A percentile compares a stretch with the other conserved stretches of the same genome.
Evolutionary conservation across 2,888 invertebrate species (phyloP).

Genomic region (Drosophila tripunctata): DNA sequence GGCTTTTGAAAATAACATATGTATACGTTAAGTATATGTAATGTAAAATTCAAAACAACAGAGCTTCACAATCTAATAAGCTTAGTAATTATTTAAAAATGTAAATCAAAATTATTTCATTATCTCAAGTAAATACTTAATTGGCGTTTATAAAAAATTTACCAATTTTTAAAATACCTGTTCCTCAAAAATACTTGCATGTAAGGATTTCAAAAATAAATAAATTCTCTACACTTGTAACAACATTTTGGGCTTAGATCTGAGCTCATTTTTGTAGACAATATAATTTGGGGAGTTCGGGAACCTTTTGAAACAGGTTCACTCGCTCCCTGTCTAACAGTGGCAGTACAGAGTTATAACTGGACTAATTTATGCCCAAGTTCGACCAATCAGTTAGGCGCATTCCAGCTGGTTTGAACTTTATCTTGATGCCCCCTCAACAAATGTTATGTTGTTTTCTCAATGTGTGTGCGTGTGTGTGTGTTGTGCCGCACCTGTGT

Average conservation of each 20-base stretch:
- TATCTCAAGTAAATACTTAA: too few relatives aligned
- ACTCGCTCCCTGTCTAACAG: not conserved
- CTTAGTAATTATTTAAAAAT: too few relatives aligned
- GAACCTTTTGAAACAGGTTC: not conserved
- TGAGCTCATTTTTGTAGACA: not conserved
- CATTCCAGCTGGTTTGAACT: slow-evolving; percentile 40
- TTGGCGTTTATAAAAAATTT: too few relatives aligned
- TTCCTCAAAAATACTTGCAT: too few relatives aligned
- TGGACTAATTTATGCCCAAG: slow-evolving; percentile 37
- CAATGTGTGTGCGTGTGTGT: not conserved
- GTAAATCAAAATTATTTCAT: too few relatives aligned
- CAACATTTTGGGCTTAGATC: not conserved
- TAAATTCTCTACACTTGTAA: too few relatives aligned
- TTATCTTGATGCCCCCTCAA: slow-evolving; percentile 37
- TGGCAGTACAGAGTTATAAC: slow-evolving; percentile 9
- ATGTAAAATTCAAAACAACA: too few relatives aligned
- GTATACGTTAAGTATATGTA: too few relatives aligned
- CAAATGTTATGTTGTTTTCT: slow-evolving; percentile 15
- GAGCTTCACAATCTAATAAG: too few relatives aligned
- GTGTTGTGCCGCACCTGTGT: slow-evolving; percentile 43
- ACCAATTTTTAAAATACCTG: too few relatives aligned
- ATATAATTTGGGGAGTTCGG: not conserved
- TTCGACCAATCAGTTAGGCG: slow-evolving; percentile 27
- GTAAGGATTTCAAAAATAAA: too few relatives aligned
- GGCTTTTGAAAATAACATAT: too few relatives aligned